These are phyloP conservation scores for Mesocricetus auratus DNA, from an alignment of 2,113 vertebrate species.

Conservation along the genomic window DNA sequence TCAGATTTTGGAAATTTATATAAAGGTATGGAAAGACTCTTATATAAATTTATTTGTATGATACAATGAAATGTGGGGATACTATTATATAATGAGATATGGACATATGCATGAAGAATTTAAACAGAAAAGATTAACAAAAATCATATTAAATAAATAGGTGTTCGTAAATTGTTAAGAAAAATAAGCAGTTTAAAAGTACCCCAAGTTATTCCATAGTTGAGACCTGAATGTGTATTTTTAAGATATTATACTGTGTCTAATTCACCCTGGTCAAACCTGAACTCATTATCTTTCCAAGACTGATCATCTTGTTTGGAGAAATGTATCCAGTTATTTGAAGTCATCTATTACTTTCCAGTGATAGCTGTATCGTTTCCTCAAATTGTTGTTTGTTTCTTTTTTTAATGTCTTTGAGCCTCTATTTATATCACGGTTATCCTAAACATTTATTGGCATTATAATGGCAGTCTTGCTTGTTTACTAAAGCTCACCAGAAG, in stretches of 20 bases:
- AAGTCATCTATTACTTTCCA: conserved; percentile 22
- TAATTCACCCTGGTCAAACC: conserved; percentile 20
- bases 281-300: conserved; percentile 22
- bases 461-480: not conserved
- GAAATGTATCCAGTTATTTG: not conserved
- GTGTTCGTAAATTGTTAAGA: conserved; percentile 43
- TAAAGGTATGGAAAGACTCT: conserved; percentile 25
- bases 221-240: not conserved
- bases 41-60: conserved; percentile 29
- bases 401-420: not conserved
- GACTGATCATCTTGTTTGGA: not conserved
- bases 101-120: not conserved
- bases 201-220: not conserved
- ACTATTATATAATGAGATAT: not conserved
- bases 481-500: not conserved
- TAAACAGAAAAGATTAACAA: not conserved
- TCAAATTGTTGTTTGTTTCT: conserved; percentile 39
- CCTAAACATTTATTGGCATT: conserved; percentile 36
- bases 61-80: not conserved
- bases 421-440: not conserved
- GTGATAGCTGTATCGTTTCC: not conserved
- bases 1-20: conserved; percentile 37
- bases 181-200: conserved; percentile 34
- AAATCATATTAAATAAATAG: conserved; percentile 8
- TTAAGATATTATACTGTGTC: conserved; percentile 36